Conservation (phyloP, 1,140 invertebrate genomes). For the Polypedilum vanderplanki region DNA sequence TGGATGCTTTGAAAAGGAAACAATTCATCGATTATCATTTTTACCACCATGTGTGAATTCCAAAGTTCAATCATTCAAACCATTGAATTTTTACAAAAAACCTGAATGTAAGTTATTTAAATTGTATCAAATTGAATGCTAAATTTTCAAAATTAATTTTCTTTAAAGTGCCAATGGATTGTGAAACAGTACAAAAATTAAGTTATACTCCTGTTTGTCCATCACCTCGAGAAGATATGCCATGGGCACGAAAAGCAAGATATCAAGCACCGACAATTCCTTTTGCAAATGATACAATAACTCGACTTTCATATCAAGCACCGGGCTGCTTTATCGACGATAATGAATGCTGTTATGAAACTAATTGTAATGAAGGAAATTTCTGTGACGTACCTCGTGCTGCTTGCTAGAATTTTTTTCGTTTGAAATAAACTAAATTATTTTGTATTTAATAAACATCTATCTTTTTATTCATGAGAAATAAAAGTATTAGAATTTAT, state of each 20-base stretch:
- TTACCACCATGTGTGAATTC: constrained; percentile 45
- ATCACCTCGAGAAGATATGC: constrained; percentile 44
- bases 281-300: constrained; percentile 3
- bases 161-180: constrained; percentile 46
- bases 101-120: constrained; percentile 34
- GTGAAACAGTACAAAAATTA: constrained; percentile 49
- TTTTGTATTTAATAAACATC: too few species aligned
- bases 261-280: constrained; percentile 36
- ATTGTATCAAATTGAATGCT: too few species aligned
- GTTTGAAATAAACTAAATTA: too few species aligned
- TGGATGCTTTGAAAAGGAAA: constrained; percentile 48
- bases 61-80: constrained; percentile 40
- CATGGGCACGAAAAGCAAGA: constrained; percentile 47
- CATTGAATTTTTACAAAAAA: constrained; percentile 41
- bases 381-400: too few species aligned
- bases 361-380: too few species aligned
- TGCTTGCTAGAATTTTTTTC: too few species aligned
- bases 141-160: background rate
- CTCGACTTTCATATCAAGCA: background rate
- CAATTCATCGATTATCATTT: constrained; percentile 49
- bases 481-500: too few species aligned
- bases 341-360: background rate
- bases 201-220: constrained; percentile 50
- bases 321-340: background rate
- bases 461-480: too few species aligned